Conservation (phyloP, 1,140 invertebrate species). For the Venturia canescens region DNA sequence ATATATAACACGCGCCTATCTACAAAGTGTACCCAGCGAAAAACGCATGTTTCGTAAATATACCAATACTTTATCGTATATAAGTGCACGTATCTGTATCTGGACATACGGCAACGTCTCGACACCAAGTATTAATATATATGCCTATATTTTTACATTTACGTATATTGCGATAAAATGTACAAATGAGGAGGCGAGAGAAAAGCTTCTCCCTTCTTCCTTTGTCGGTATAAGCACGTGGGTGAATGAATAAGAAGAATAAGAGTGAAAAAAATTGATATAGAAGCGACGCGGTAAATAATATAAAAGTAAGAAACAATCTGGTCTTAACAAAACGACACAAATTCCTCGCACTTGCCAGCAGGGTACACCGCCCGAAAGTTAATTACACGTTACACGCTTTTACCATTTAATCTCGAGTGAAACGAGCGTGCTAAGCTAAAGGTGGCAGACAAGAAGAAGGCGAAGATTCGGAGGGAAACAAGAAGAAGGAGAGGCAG, state of each 20-base stretch:
- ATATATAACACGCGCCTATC: too few relatives aligned
- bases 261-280: constrained; percentile 13
- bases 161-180: constrained; percentile 1
- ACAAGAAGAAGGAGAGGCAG: constrained; percentile 32
- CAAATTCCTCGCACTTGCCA: constrained; percentile 48
- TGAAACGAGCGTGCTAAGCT: constrained; percentile 34
- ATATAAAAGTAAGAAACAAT: constrained; percentile 32
- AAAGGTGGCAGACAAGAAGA: constrained; percentile 17
- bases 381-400: constrained; percentile 56
- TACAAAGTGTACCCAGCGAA: too few relatives aligned
- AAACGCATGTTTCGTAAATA: too few relatives aligned
- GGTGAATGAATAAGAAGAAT: constrained; percentile 1
- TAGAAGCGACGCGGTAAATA: constrained; percentile 19
- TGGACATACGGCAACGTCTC: too few relatives aligned
- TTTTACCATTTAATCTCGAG: constrained; percentile 56
- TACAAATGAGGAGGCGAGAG: constrained; percentile 22
- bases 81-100: too few relatives aligned
- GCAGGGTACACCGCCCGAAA: constrained; percentile 40
- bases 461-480: background rate
- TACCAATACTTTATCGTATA: too few relatives aligned
- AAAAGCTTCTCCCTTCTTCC: constrained; percentile 9
- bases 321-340: constrained; percentile 49
- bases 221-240: constrained; percentile 14
- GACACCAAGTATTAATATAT: too few relatives aligned
- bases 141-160: background rate